Evolutionary conservation across 2,888 invertebrate genomes (phyloP), one percentile per base, ranked within the genome.

Genomic region (Apoda limacodes): DNA sequence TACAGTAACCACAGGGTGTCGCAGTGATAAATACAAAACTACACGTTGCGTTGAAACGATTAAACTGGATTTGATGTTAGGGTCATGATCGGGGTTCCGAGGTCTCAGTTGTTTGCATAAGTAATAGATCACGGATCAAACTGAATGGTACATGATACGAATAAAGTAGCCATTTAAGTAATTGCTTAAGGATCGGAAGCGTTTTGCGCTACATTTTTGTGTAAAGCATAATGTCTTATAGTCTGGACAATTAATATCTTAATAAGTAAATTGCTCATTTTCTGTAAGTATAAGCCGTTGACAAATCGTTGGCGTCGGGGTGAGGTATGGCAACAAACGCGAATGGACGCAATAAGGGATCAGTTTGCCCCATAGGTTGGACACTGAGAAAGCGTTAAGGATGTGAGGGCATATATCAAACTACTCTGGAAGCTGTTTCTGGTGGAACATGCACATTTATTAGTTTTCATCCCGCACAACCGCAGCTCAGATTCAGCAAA

Each of bases 1-100:
- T 66, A 65, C 50, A 52, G 55, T 62, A 64, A 62, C 46, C 58
- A 52, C 52, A 50, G 48, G 57, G 57, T 56, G 60, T 48, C 44
- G 43, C 51, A 48, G 39, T 57, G 54, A 55, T 64, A 64, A 60
- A 56, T 50, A 53, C 53, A 45, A 59, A 63, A 65, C 62, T 60
- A 59, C 52, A 62, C 48, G 45, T 34, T 39, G 40, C 30, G 43
- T 32, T 40, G 22, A 38, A 39, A 41, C 44, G 38, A 51, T 52
- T 53, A 55, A 50, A 46, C 49, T 42, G 30, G 30, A 29, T 25
- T 26, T 30, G 32, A 30, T 40, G 23, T 54, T 57, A 54, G 52
- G 55, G 52, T 51, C 47, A 35, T 6, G 17, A 17, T 6, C 31
- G 30, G 39, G 40, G 45, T 47, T 43, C 37, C 56, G 53, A 60